Evolutionary conservation across 2,113 vertebrate species (phyloP).

Genomic region (Sigmodon hispidus): DNA sequence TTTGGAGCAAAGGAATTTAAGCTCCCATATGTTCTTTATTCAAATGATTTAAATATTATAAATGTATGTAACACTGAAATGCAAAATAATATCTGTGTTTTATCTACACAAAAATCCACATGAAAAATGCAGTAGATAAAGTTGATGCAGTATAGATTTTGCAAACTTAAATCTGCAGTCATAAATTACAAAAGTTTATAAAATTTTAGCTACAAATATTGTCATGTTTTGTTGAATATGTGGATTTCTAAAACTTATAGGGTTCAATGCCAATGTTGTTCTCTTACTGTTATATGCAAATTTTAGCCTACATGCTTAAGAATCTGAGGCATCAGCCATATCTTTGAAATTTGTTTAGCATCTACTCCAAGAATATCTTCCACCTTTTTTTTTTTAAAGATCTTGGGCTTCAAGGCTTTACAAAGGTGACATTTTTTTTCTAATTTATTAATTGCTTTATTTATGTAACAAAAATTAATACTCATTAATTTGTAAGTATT

Average conservation of each 20-base stretch:
- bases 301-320: not conserved
- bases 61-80: constrained; percentile 58
- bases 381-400: not conserved
- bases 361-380: not conserved
- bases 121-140: constrained; percentile 75
- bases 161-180: constrained; percentile 47
- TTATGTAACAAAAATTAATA: constrained; percentile 5
- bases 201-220: constrained; percentile 65
- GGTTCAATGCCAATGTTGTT: constrained; percentile 48
- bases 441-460: not conserved
- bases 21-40: constrained; percentile 66
- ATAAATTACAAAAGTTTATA: constrained; percentile 68
- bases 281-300: constrained; percentile 49
- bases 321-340: not conserved
- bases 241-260: not conserved
- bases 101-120: constrained; percentile 60
- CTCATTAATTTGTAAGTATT: not conserved
- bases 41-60: constrained; percentile 67
- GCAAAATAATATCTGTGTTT: constrained; percentile 70
- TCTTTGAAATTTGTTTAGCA: constrained; percentile 41
- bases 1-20: constrained; percentile 66
- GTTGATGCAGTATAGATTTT: constrained; percentile 50
- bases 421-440: not conserved
- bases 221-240: constrained; percentile 24
- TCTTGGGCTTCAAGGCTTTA: not conserved